A percentile compares a stretch with the other conserved stretches of the same genome.
These are phyloP conservation scores for Chroicocephalus ridibundus DNA, from an alignment of 2,113 vertebrate species.

Conservation along the genomic window DNA sequence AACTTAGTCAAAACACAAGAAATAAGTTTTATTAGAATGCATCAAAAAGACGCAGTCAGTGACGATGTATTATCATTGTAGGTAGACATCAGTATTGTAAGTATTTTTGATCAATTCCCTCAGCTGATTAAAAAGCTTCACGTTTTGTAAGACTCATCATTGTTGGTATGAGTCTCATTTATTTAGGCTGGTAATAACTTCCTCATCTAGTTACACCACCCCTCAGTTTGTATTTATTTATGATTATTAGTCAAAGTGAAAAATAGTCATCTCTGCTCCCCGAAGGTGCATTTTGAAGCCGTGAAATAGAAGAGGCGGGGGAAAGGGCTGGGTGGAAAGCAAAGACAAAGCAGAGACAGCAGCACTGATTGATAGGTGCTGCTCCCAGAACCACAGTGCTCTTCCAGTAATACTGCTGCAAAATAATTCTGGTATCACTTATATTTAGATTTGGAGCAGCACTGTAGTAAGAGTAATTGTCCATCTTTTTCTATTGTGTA, in stretches of 20 bases:
- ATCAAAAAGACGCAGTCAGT: not conserved
- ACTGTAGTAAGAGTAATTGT: not conserved
- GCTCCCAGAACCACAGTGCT: not conserved
- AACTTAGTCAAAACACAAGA: not conserved
- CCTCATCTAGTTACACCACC: not conserved
- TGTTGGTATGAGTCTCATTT: not conserved
- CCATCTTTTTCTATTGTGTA: not conserved
- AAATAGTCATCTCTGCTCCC: not conserved
- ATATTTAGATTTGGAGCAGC: not conserved
- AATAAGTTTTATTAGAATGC: not conserved
- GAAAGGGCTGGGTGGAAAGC: not conserved
- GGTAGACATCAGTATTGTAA: not conserved
- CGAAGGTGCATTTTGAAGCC: not conserved
- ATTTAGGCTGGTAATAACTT: conserved; percentile 12
- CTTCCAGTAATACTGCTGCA: not conserved
- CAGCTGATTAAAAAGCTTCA: conserved; percentile 39
- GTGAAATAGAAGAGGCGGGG: not conserved
- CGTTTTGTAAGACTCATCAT: not conserved
- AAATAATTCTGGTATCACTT: not conserved
- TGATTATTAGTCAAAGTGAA: not conserved
- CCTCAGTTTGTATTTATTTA: not conserved
- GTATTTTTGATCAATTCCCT: conserved; percentile 8
- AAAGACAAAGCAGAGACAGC: not conserved
- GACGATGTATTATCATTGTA: not conserved
- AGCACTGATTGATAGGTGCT: not conserved